These are phyloP conservation scores for Drosophila navojoa DNA, from an alignment of 1,140 invertebrate species.

Conservation along the genomic window DNA sequence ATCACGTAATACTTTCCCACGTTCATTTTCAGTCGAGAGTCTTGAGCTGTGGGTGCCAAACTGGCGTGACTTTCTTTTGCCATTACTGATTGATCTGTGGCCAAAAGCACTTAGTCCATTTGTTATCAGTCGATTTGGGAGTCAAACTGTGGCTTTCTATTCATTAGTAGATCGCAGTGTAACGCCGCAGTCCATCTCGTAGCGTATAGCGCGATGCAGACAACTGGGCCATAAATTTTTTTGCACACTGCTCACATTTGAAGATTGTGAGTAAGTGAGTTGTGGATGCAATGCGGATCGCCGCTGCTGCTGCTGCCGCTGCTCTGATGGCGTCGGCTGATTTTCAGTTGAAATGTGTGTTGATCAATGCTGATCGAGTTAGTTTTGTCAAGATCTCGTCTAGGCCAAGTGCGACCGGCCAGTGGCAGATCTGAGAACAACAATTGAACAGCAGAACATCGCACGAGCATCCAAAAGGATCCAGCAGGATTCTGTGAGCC, in stretches of 20 bases:
- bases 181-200: conserved; percentile 44
- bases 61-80: conserved; percentile 45
- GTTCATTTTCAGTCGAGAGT: conserved; percentile 22
- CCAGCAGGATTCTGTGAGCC: conserved; percentile 24
- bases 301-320: not conserved
- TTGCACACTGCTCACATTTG: conserved; percentile 48
- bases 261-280: conserved; percentile 49
- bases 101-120: conserved; percentile 39
- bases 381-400: conserved; percentile 83
- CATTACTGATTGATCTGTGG: conserved; percentile 49
- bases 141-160: conserved; percentile 41
- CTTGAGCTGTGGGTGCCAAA: conserved; percentile 12
- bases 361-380: conserved; percentile 78
- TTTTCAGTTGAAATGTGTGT: conserved; percentile 79
- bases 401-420: conserved; percentile 71
- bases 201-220: conserved; percentile 60
- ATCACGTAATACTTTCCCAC: conserved; percentile 33
- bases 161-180: conserved; percentile 36
- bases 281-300: conserved; percentile 40
- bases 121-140: conserved; percentile 21
- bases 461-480: conserved; percentile 18
- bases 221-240: conserved; percentile 69
- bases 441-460: conserved; percentile 7
- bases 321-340: conserved; percentile 33
- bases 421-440: conserved; percentile 9